Evolutionary conservation across 2,797 vertebrate genomes (phyloP).

Genomic region (Scleropages formosus): DNA sequence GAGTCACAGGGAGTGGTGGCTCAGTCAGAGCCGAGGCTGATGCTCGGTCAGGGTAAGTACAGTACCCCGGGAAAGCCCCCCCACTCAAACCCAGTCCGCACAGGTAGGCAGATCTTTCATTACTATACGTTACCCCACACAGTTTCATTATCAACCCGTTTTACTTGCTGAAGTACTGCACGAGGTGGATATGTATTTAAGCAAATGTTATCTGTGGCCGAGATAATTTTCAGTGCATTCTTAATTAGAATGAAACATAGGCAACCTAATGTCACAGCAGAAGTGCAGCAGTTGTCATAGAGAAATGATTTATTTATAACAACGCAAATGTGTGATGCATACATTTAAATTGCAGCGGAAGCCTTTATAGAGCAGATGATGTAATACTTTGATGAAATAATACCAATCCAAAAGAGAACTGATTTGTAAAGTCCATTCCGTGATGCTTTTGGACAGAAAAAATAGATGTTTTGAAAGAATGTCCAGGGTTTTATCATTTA

Average conservation of each 20-base stretch:
- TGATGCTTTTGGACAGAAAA: too few species aligned
- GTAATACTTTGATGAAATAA: not conserved
- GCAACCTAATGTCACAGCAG: not conserved
- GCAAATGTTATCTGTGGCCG: not conserved
- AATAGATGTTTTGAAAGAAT: too few species aligned
- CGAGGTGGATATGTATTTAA: not conserved
- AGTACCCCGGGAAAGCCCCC: constrained; percentile 46
- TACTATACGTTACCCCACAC: constrained; percentile 33
- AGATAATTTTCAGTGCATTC: not conserved
- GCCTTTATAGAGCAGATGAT: not conserved
- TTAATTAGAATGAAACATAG: not conserved
- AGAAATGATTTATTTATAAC: not conserved
- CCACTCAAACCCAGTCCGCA: constrained; percentile 32
- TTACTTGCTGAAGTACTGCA: not conserved
- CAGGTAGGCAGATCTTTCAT: constrained; percentile 53
- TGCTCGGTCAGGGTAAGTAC: constrained; percentile 53
- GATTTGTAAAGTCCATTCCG: too few species aligned
- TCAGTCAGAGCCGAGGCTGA: not conserved
- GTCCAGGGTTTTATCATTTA: too few species aligned
- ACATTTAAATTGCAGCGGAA: not conserved
- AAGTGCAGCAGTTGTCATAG: not conserved
- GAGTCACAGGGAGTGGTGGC: too few species aligned
- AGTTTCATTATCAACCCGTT: not conserved
- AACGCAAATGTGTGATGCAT: not conserved
- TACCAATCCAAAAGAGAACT: too few species aligned